Evolutionary conservation across 2,888 invertebrate genomes (phyloP).

Genomic region (Sesia bembeciformis): DNA sequence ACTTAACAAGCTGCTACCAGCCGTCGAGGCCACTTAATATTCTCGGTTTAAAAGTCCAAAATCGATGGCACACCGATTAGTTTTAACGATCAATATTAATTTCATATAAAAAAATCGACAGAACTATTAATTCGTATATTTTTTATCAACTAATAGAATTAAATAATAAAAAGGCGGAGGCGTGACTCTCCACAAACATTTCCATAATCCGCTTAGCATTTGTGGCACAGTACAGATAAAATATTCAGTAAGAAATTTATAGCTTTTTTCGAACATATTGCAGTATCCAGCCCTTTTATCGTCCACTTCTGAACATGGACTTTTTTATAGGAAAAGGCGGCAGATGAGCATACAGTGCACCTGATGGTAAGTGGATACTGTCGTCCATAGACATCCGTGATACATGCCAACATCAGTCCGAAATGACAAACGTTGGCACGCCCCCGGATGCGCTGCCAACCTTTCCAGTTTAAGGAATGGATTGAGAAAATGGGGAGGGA

Average conservation of each 20-base stretch:
- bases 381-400: too few species aligned
- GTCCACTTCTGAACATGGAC: too few species aligned
- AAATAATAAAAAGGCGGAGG: conserved; percentile 37
- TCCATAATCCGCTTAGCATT: conserved; percentile 54
- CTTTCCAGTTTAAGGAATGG: too few species aligned
- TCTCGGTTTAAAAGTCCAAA: neutral
- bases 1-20: neutral
- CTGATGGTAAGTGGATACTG: too few species aligned
- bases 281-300: too few species aligned
- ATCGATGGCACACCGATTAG: neutral
- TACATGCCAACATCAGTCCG: too few species aligned
- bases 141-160: conserved; percentile 10
- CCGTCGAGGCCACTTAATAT: neutral
- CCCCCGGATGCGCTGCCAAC: too few species aligned
- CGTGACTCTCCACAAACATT: conserved; percentile 46
- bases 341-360: too few species aligned
- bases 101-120: neutral
- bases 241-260: neutral
- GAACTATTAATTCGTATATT: neutral
- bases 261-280: neutral
- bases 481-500: too few species aligned
- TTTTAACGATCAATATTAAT: conserved; percentile 12
- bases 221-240: neutral
- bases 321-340: too few species aligned
- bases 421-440: too few species aligned